Evolutionary conservation across 1,140 invertebrate species (phyloP).

Genomic region (Zeugodacus cucurbitae): DNA sequence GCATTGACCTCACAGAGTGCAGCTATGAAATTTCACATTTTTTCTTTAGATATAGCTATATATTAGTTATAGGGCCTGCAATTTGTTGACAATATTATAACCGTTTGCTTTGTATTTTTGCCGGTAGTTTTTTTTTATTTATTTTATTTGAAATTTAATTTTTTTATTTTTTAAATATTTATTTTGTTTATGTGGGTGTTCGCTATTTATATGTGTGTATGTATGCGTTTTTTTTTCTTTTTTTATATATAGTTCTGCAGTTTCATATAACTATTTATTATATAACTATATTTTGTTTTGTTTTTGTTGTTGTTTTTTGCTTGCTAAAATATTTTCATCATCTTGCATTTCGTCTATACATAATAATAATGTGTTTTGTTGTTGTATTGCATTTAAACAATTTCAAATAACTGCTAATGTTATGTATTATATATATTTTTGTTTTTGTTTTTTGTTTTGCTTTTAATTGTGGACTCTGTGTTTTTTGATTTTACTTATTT

Average conservation of each 20-base stretch:
- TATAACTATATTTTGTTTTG: not conserved
- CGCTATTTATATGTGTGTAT: constrained; percentile 4
- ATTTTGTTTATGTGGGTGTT: constrained; percentile 13
- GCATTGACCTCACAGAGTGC: not conserved
- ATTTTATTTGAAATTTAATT: not conserved
- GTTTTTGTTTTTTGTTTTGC: no score
- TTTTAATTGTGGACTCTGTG: constrained; percentile 4
- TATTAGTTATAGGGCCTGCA: not conserved
- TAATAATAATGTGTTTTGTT: not conserved
- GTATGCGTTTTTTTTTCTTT: not conserved
- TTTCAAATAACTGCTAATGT: not conserved
- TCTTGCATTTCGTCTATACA: not conserved
- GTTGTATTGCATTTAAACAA: not conserved
- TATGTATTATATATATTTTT: not conserved
- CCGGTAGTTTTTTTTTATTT: not conserved
- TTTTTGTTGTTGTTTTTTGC: not conserved
- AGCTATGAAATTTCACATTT: not conserved
- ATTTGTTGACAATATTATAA: not conserved
- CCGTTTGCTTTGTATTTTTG: not conserved
- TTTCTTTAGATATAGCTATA: not conserved
- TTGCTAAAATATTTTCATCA: constrained; percentile 17
- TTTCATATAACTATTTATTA: constrained; percentile 5
- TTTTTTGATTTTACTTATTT: not conserved
- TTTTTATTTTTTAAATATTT: not conserved
- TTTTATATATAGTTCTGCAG: not conserved